phyloP scores from a whole-genome alignment of 2,113 vertebrate genomes.

The Gnathonemus echidnorhynchus region DNA sequence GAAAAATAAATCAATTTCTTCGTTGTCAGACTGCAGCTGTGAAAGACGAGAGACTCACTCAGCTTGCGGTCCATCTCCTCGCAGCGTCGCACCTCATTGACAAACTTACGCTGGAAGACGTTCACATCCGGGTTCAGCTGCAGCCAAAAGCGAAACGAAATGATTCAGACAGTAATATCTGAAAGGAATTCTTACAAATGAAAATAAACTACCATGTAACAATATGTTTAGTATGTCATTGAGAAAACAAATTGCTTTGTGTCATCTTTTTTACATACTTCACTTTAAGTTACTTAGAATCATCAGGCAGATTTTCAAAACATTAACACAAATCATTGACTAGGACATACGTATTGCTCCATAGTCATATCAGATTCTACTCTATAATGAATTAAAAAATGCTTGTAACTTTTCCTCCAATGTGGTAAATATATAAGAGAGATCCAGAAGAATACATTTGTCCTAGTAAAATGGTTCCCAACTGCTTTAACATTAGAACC shows the following conservation, averaged over 20 bases:
- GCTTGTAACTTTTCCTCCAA: background rate
- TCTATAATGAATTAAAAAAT: background rate
- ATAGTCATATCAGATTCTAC: background rate
- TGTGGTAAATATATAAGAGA: background rate
- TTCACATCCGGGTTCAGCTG: constrained; percentile 92
- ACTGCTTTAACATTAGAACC: background rate
- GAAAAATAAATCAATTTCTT: background rate
- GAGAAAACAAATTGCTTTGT: background rate
- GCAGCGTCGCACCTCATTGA: constrained; percentile 86
- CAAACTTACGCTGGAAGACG: constrained; percentile 92
- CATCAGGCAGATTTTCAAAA: background rate
- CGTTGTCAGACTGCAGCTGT: background rate
- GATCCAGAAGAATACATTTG: background rate
- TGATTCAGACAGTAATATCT: background rate
- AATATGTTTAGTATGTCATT: background rate
- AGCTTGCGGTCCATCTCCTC: constrained; percentile 94
- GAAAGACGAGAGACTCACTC: constrained; percentile 57
- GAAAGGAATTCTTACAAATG: background rate
- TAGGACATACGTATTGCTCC: background rate
- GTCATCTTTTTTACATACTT: background rate
- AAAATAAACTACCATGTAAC: background rate
- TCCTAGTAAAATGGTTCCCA: background rate
- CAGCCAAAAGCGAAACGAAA: constrained; percentile 1
- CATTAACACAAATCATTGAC: background rate
- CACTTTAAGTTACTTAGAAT: background rate